Percentiles rank a stretch among this genome's conserved stretches.
phyloP scores from a whole-genome alignment of 2,797 vertebrate genomes.

The Neopelma chrysocephalum region DNA sequence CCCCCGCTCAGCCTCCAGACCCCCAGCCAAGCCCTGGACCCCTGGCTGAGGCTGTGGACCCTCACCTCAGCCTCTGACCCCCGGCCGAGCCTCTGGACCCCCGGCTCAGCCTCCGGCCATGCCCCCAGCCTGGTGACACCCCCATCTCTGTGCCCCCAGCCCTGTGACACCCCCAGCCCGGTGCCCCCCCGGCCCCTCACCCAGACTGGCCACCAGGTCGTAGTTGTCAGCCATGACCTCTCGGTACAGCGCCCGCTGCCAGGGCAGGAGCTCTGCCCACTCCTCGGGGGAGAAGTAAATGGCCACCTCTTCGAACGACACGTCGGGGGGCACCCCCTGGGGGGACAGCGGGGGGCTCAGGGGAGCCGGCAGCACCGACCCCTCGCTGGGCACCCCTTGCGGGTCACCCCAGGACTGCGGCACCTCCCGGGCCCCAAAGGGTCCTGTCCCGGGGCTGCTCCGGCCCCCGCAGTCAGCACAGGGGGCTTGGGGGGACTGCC shows the following conservation, averaged over 20 bases:
- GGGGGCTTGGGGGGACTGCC: background rate
- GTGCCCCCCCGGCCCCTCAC: slow-evolving; percentile 1
- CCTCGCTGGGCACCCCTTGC: background rate
- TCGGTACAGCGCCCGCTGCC: slow-evolving; percentile 42
- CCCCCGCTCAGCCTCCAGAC: background rate
- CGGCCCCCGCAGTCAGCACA: background rate
- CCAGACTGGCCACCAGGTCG: slow-evolving; percentile 51
- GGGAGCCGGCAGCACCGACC: background rate
- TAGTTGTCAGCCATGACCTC: slow-evolving; percentile 64
- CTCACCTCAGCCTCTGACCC: background rate
- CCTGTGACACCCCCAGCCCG: no score
- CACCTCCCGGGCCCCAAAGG: background rate
- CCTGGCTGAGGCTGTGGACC: background rate
- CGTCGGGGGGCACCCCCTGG: background rate
- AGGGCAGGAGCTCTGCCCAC: slow-evolving; percentile 19
- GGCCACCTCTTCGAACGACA: slow-evolving; percentile 66
- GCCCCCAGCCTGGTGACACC: no score
- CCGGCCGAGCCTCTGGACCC: background rate
- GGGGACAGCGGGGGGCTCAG: background rate
- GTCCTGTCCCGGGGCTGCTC: background rate
- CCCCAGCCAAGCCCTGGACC: background rate
- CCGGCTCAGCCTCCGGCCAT: background rate
- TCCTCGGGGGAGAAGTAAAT: slow-evolving; percentile 63
- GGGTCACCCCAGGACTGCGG: background rate
- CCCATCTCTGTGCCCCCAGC: no score